phyloP scores from a whole-genome alignment of 2,888 invertebrate species.

The Isotomurus palustris region DNA sequence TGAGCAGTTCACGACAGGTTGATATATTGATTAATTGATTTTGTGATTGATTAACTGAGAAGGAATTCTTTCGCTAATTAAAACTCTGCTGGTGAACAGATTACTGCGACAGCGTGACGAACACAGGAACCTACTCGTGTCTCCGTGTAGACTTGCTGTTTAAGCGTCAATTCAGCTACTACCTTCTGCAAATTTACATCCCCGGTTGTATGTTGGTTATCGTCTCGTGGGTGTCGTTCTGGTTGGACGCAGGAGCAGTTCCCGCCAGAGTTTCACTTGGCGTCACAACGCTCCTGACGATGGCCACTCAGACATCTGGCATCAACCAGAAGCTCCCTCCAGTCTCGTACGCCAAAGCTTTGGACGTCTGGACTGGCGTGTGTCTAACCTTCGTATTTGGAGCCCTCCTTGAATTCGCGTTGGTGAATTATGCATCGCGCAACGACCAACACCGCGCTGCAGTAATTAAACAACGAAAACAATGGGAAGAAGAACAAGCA shows the following conservation, averaged over 20 bases:
- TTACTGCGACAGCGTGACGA: constrained; percentile 93
- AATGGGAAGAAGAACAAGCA: constrained; percentile 73
- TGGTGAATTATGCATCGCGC: constrained; percentile 92
- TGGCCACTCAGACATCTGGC: constrained; percentile 89
- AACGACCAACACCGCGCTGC: constrained; percentile 69
- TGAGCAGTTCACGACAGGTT: constrained; percentile 74
- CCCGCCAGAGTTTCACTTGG: constrained; percentile 90
- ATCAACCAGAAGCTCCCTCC: constrained; percentile 94
- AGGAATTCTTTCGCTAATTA: too few relatives aligned
- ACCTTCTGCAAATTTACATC: constrained; percentile 97
- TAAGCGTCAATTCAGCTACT: constrained; percentile 97
- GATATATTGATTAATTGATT: too few relatives aligned
- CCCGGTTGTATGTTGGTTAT: constrained; percentile 97
- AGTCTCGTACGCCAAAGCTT: constrained; percentile 95
- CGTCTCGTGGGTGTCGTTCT: constrained; percentile 94
- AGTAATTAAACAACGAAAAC: constrained; percentile 72
- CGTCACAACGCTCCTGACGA: constrained; percentile 90
- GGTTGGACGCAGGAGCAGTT: constrained; percentile 92
- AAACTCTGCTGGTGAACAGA: constrained; percentile 57
- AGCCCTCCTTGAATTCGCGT: constrained; percentile 91
- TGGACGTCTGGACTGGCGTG: constrained; percentile 95
- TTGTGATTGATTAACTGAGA: too few relatives aligned
- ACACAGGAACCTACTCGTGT: constrained; percentile 93
- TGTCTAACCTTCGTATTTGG: constrained; percentile 97
- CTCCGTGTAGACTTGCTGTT: constrained; percentile 91